Base-by-base conservation (phyloP, 2,113 vertebrate species). In the Apodemus speciosus region DNA sequence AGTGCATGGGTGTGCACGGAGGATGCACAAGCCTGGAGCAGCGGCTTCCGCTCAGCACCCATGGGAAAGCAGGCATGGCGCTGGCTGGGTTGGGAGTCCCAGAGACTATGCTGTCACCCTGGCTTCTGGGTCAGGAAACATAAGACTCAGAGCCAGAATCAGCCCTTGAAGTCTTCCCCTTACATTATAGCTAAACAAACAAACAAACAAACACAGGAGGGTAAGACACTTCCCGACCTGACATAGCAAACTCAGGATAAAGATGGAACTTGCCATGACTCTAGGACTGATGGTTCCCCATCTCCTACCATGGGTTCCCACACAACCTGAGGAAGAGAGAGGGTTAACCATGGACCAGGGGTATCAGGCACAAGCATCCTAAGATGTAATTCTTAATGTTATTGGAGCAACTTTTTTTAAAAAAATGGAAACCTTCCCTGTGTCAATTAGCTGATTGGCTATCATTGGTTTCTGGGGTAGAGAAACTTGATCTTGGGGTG, bases 361-460 rank as follows among this genome's bases (percentile, higher is more conserved):
- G 97, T 98, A 96, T 93, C 97, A 98, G 98, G 97, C 1, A 91
- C 89, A 96, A 96, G 97, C 97, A 97, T 98, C 96, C 96, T 98
- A 97, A 97, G 94, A 98, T 97, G 98, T 97, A 97, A 97, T 97
- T 97, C 96, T 95, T 95, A 98, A 95, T 98, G 98, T 98, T 98
- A 98, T 98, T 98, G 98, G 98, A 96, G 94, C 95, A 95, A 96
- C 91, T 97, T 98, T 95, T 43, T 85, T 51, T 51, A 51, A 75
- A 69, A 84, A 64, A 97, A 96, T 95, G 97, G 97, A 98, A 98
- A 97, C 98, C 98, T 99, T 99, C 98, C 98, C 98, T 98, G 98
- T 98, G 98, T 99, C 99, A 99, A 99, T 99, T 99, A 99, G 98
- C 98, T 99, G 99, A 99, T 99, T 98, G 99, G 98, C 98, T 98